Evolutionary conservation across 2,113 vertebrate species (phyloP), one percentile per base, ranked within the genome.

Genomic region (Tonatia bakeri): DNA sequence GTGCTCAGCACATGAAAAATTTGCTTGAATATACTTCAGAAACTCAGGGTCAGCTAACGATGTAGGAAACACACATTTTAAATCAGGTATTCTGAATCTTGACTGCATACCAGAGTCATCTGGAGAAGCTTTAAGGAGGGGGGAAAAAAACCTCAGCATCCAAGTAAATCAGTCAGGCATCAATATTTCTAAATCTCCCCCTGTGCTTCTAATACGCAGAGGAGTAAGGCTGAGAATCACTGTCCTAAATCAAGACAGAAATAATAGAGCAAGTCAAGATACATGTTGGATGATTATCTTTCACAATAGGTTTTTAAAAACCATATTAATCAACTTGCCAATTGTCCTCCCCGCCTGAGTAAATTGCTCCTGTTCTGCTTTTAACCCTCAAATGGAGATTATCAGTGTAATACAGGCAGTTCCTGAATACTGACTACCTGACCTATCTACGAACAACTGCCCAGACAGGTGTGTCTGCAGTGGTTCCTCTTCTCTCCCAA

Each of bases 1-100:
- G 22, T 67, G 33, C 12, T 54, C 52, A 36, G 70, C 22, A 61
- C 40, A 54, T 45, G 45, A 90, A 90, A 93, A 93, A 70, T 33
- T 87, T 1, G 36, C 38, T 65, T 85, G 28, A 73, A 73, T 83
- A 56, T 69, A 24, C 31, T 64, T 65, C 31, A 73, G 43, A 43
- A 81, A 92, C 56, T 79, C 3, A 0, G 54, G 17, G 76, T 72
- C 45, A 92, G 22, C 59, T 72, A 87, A 94, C 70, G 36, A 59
- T 90, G n/a, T 36, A 92, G 80, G 52, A 94, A 95, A 85, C 20
- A 52, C 3, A 72, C 81, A 72, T n/a, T 86, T 86, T 43, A 82
- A 26, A 69, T 61, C 67, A 59, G 56, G 69, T 33, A 69, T 73
- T 89, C 77, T 73, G 33, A 95, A 59, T 54, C 43, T 40, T 81